phyloP scores from a whole-genome alignment of 2,113 vertebrate species.

The Odobenus rosmarus region DNA sequence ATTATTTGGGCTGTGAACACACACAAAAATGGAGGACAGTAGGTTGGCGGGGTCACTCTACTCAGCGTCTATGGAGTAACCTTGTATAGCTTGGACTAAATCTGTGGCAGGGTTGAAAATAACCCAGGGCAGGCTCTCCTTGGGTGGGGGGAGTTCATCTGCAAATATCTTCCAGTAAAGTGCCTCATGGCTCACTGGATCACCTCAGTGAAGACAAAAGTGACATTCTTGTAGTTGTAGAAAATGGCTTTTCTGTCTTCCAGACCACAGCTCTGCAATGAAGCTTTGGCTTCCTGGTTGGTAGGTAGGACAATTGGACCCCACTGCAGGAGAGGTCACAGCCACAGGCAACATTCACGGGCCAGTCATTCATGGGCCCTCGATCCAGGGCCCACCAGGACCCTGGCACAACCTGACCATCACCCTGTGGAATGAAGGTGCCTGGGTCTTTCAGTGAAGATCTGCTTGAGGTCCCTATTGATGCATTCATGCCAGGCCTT shows the following conservation, averaged over 20 bases:
- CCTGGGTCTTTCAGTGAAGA: not conserved
- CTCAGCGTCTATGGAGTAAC: not conserved
- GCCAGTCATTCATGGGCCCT: not conserved
- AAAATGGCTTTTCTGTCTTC: not conserved
- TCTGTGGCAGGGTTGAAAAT: not conserved
- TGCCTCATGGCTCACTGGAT: not conserved
- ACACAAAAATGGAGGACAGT: not conserved
- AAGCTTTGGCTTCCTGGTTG: not conserved
- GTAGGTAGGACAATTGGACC: not conserved
- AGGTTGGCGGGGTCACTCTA: not conserved
- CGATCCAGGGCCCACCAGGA: not conserved
- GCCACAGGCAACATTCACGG: not conserved
- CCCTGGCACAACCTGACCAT: accelerated
- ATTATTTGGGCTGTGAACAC: not conserved
- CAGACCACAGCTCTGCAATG: not conserved
- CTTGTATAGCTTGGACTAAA: not conserved
- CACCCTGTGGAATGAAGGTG: not conserved
- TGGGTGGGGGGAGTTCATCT: not conserved
- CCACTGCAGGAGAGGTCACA: not conserved
- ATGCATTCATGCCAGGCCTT: not conserved
- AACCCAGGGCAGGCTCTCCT: not conserved
- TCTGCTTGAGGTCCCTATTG: not conserved
- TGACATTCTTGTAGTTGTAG: not conserved
- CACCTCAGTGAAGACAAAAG: not conserved
- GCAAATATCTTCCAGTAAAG: not conserved